Percentiles rank a stretch among this genome's conserved stretches.
These are phyloP conservation scores for Eurystomus gularis DNA, from an alignment of 2,113 vertebrate genomes.

Conservation along the genomic window DNA sequence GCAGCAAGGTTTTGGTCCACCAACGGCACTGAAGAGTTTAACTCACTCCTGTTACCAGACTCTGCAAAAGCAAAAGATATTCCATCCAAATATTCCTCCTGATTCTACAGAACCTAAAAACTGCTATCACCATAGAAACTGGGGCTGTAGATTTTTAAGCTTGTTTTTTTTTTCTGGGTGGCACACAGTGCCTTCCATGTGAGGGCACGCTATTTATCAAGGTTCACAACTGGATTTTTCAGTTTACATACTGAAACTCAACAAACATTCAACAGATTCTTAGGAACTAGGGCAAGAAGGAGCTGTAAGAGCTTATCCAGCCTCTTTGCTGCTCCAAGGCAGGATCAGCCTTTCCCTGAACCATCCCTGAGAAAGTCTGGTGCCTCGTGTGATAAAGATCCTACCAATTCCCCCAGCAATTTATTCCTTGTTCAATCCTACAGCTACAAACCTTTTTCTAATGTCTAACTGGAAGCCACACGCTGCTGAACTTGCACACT, in stretches of 20 bases:
- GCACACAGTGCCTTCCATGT: neutral
- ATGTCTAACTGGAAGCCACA: neutral
- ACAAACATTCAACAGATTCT: neutral
- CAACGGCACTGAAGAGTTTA: neutral
- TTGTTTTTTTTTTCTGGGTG: neutral
- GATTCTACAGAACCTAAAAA: neutral
- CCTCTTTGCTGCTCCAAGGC: neutral
- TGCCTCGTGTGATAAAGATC: neutral
- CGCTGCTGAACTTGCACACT: neutral
- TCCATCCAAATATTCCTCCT: neutral
- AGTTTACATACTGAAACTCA: neutral
- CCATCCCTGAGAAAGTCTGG: neutral
- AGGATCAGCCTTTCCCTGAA: neutral
- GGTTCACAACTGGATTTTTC: neutral
- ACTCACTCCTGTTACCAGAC: neutral
- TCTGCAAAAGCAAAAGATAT: neutral
- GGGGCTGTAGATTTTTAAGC: neutral
- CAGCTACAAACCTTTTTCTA: neutral
- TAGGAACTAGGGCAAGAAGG: neutral
- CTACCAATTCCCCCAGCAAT: neutral
- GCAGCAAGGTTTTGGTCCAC: neutral
- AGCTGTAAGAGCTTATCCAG: neutral
- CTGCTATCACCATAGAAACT: neutral
- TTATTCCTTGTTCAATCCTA: neutral
- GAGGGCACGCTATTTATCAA: neutral